Conservation (phyloP, 2,797 vertebrate species). For the Rhodeus uyekii region DNA sequence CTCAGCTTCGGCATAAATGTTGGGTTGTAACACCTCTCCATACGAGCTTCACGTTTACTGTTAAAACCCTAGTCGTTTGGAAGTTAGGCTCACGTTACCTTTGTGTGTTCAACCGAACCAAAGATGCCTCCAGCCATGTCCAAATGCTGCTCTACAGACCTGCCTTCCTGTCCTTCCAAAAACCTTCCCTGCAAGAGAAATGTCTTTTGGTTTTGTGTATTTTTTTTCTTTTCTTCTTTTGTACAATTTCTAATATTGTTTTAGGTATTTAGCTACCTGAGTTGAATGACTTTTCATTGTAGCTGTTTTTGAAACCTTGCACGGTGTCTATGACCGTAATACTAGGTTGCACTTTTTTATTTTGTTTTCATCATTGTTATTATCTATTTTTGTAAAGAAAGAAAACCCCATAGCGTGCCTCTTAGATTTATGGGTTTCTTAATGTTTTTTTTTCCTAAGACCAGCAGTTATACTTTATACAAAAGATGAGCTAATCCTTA, state of each 20-base stretch:
- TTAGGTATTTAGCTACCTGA: slow-evolving; percentile 82
- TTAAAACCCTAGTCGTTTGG: slow-evolving; percentile 72
- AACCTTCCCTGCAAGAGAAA: slow-evolving; percentile 89
- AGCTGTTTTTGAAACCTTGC: slow-evolving; percentile 73
- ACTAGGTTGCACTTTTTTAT: slow-evolving; percentile 82
- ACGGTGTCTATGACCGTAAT: slow-evolving; percentile 71
- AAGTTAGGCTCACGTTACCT: slow-evolving; percentile 83
- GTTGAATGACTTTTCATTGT: slow-evolving; percentile 88
- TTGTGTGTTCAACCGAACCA: slow-evolving; percentile 94
- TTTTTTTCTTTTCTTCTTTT: slow-evolving; percentile 53
- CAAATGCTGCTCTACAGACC: slow-evolving; percentile 97
- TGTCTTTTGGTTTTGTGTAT: slow-evolving; percentile 72
- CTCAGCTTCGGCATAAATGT: slow-evolving; percentile 70
- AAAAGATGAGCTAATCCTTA: slow-evolving; percentile 94
- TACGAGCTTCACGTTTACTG: slow-evolving; percentile 55
- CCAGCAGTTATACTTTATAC: slow-evolving; percentile 99
- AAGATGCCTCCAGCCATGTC: slow-evolving; percentile 99
- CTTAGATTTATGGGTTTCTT: slow-evolving; percentile 99
- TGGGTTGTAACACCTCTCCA: slow-evolving; percentile 61
- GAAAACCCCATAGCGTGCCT: slow-evolving; percentile 97
- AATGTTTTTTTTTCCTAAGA: slow-evolving; percentile 94
- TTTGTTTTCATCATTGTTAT: slow-evolving; percentile 81
- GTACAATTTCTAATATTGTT: slow-evolving; percentile 72
- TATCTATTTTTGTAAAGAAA: slow-evolving; percentile 77
- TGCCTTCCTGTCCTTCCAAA: slow-evolving; percentile 98